phyloP scores from a whole-genome alignment of 2,888 invertebrate genomes.

The Deroplatys truncata region DNA sequence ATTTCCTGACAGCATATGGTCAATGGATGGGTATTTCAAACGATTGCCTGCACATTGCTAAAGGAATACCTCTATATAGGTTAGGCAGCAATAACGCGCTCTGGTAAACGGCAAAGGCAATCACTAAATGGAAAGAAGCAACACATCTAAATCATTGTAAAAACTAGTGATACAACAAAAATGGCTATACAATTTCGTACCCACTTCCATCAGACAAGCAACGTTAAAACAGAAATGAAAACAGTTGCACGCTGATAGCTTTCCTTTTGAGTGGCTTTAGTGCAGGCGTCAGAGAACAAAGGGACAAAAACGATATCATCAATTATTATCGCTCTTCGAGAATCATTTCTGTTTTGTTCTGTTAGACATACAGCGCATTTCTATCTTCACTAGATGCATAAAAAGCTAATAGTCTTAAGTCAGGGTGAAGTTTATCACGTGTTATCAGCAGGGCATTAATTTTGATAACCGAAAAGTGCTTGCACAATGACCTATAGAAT shows the following conservation, averaged over 20 bases:
- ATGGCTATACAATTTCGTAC: background rate
- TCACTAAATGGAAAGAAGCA: background rate
- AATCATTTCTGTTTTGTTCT: background rate
- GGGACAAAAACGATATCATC: background rate
- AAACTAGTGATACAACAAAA: background rate
- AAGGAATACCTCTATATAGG: background rate
- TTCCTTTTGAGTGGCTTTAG: background rate
- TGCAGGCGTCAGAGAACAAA: background rate
- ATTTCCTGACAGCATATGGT: background rate
- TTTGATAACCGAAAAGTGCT: too few species aligned
- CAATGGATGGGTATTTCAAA: background rate
- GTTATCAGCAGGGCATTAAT: too few species aligned
- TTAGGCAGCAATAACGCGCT: background rate
- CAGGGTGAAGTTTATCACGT: too few species aligned
- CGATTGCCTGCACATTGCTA: background rate
- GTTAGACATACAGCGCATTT: background rate
- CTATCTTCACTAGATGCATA: too few species aligned
- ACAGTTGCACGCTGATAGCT: background rate
- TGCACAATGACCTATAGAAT: too few species aligned
- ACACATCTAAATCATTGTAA: background rate
- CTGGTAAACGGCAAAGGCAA: background rate
- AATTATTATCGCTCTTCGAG: background rate
- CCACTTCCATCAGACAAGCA: background rate
- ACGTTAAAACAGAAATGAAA: background rate
- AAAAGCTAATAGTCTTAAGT: too few species aligned